Evolutionary conservation across 2,888 invertebrate genomes (phyloP), one percentile per base, ranked within the genome.

Genomic region (Hecatera dysodea): DNA sequence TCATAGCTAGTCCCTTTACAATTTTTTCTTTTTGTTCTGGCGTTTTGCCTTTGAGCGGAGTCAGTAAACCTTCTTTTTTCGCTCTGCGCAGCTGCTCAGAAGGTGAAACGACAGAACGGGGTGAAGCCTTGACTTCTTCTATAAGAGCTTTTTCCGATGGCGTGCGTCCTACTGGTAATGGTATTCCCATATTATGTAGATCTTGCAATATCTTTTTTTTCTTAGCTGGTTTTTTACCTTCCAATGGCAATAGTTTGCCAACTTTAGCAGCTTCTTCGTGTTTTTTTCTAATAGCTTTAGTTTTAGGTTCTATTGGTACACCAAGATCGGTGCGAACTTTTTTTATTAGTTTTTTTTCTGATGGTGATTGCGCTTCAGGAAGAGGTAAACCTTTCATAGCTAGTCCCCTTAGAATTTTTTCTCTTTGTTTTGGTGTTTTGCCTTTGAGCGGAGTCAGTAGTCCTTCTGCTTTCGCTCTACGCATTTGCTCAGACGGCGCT

Each of bases 271-370:
- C 87, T 72, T 84, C 77, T 5, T 79, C 61, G 66, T 84, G 69
- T 69, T 85, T 84, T 68, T 87, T 70, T 79, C 72, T 48, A 74
- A 72, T 29, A 12, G 27, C n/a, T 22, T 81, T 9, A 0, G 77
- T 83, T 78, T 83, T 84, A 0, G 89, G 87, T 44, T 87, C 86
- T 0, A 84, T 83, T 17, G 89, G 89, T 7, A 90, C 15, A 6
- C 89, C 89, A 17, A 88, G n/a, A 6, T 89, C 86, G 0, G 55
- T 53, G n/a, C 83, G 78, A 11, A 90, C 80, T 70, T 89, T 89
- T n/a, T 79, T 53, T 1, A 87, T 72, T 0, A 91, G 8, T 22
- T 84, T 82, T 60, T 85, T 87, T 53, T 87, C 87, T 0, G 89
- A 89, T 4, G 80, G 29, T 0, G 88, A 82, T 73, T 84, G 84